Percentiles rank a stretch among this genome's conserved stretches.
phyloP scores from a whole-genome alignment of 2,113 vertebrate species.

The Hemicordylus capensis region DNA sequence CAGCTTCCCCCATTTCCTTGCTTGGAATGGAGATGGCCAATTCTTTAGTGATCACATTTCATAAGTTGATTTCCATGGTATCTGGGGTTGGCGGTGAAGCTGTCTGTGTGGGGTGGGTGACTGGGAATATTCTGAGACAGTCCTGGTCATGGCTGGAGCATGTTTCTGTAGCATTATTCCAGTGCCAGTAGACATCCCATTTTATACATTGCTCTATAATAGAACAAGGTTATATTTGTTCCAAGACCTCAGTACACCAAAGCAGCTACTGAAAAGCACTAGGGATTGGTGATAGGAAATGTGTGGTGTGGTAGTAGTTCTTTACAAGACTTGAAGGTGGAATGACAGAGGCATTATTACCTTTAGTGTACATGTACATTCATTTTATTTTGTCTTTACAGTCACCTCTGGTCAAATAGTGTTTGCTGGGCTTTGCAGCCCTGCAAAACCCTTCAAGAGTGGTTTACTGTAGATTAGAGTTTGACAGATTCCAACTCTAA shows the following conservation, averaged over 20 bases:
- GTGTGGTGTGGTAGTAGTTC: too few species aligned
- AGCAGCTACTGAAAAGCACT: neutral
- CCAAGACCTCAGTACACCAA: neutral
- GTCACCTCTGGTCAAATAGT: neutral
- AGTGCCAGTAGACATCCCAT: neutral
- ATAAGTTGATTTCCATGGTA: too few species aligned
- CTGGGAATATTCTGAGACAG: too few species aligned
- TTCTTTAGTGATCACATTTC: too few species aligned
- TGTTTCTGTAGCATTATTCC: neutral
- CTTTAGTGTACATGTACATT: neutral
- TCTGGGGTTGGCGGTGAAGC: too few species aligned
- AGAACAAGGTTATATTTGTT: too few species aligned
- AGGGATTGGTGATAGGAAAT: neutral
- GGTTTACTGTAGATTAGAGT: neutral
- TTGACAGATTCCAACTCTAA: neutral
- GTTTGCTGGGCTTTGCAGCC: neutral
- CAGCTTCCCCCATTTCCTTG: too few species aligned
- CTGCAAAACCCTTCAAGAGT: neutral
- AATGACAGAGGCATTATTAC: too few species aligned
- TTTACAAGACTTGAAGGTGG: neutral
- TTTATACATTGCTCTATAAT: too few species aligned
- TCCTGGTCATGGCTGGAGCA: neutral
- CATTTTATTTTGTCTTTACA: neutral
- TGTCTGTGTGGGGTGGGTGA: too few species aligned
- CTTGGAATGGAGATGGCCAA: too few species aligned